A percentile compares a stretch with the other conserved stretches of the same genome.
phyloP scores from a whole-genome alignment of 2,113 vertebrate species.

The Hippocampus guttulatus region DNA sequence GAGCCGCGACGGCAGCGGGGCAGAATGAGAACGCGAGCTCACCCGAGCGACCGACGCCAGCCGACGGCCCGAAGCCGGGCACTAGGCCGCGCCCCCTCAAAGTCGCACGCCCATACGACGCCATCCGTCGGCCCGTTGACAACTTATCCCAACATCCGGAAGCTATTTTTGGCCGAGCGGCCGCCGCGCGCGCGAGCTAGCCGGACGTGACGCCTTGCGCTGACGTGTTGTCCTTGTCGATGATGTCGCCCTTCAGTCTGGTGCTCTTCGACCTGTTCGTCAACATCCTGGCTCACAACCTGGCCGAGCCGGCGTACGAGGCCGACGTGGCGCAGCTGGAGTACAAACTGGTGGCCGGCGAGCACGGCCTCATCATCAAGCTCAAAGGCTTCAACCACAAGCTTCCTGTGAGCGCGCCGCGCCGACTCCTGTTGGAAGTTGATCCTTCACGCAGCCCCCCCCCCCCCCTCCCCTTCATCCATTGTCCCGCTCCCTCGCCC shows the following conservation, averaged over 20 bases:
- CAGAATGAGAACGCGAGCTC: no score
- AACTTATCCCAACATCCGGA: no score
- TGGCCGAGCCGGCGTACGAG: slow-evolving; percentile 90
- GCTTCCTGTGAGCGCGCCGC: slow-evolving; percentile 78
- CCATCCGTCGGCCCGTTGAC: no score
- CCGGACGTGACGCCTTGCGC: no score
- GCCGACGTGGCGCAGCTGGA: slow-evolving; percentile 90
- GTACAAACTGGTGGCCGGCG: slow-evolving; percentile 86
- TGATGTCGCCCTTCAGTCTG: slow-evolving; percentile 63
- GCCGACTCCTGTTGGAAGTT: background rate
- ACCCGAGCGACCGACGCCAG: no score
- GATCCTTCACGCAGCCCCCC: background rate
- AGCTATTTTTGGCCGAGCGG: no score
- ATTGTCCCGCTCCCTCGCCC: background rate
- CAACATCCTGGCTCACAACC: slow-evolving; percentile 88
- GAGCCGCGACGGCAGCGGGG: no score
- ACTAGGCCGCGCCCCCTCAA: no score
- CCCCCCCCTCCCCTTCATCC: background rate
- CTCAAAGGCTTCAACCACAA: slow-evolving; percentile 97
- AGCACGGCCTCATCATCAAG: slow-evolving; percentile 84
- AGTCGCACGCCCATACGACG: no score
- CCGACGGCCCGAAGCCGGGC: no score
- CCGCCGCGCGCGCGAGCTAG: no score
- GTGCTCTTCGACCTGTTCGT: slow-evolving; percentile 92
- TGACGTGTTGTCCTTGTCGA: no score